Base-by-base conservation (phyloP, 2,888 invertebrate species). In the Rhyacophila evoluta region DNA sequence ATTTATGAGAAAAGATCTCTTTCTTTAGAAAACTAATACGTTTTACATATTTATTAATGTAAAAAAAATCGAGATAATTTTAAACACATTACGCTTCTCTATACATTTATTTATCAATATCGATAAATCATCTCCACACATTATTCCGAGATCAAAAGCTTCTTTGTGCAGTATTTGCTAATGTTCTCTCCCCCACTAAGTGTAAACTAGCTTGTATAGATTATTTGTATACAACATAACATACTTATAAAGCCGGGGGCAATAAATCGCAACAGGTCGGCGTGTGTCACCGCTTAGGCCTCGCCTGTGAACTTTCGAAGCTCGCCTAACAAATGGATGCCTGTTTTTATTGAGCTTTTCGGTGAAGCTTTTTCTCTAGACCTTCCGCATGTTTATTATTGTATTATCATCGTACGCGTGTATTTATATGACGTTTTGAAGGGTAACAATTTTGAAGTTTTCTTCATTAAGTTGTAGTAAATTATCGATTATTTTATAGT, bases 221-320 rank as follows among this genome's bases (percentile, higher is more conserved):
- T 33, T 2, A 4, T 2, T 2, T 55, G 55, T 55, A 19, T 55
- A 55, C 25, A 10, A 10, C 19, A 4, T 25, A 6, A 12, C 55
- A 55, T 8, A 55, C 55, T 55, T 55, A 55, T 55, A 55, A 33
- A 19, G 55, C 55, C 10, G 67, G 67, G 67, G n/a, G 72, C 69
- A 67, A 77, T 77, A 77, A 77, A 77, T 77, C 73, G 77, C 77
- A 77, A 77, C 77, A 77, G 77, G 77, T 77, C 77, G 77, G 72
- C 77, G 72, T 11, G 37, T 55, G 55, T 33, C 77, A 41, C 41
- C 69, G 29, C 73, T 55, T 37, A 41, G 19, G 36, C 29, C 41
- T 15, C 19, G 55, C 55, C 55, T 55, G 55, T 55, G 55, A 55
- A 55, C 55, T 55, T 55, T 55, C 55, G 55, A 25, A 55, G 55